Percentiles rank a stretch among this genome's conserved stretches.
Evolutionary conservation across 2,797 vertebrate species (phyloP).

Genomic region (Anguilla obscura): DNA sequence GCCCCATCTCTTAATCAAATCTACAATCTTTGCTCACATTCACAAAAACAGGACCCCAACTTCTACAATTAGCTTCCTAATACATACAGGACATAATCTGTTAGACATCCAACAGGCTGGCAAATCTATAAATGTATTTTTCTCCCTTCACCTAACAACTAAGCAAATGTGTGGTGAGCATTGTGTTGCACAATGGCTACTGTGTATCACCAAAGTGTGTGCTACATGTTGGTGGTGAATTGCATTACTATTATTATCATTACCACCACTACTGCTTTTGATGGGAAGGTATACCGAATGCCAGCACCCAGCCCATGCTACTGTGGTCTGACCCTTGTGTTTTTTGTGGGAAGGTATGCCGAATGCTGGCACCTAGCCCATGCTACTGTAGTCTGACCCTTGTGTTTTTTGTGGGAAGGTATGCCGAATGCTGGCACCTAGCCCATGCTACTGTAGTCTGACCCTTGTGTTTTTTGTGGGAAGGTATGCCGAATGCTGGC

Average conservation of each 20-base stretch:
- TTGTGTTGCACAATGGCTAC: background rate
- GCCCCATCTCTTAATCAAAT: no score
- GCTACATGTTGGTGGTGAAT: background rate
- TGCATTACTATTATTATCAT: background rate
- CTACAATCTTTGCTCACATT: no score
- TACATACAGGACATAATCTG: no score
- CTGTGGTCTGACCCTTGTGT: background rate
- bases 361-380: constrained; percentile 67
- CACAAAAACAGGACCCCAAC: background rate
- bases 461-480: background rate
- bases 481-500: constrained; percentile 75
- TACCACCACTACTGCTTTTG: no score
- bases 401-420: constrained; percentile 33
- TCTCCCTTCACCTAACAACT: background rate
- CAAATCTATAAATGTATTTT: background rate
- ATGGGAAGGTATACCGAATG: no score
- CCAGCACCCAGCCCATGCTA: no score
- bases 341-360: constrained; percentile 69
- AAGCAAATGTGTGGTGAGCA: background rate
- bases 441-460: constrained; percentile 49
- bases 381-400: constrained; percentile 32
- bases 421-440: constrained; percentile 78
- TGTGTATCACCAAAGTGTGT: background rate
- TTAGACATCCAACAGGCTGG: background rate
- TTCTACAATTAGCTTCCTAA: background rate